Conservation (phyloP, 2,797 vertebrate genomes). For the Amblyraja radiata region DNA sequence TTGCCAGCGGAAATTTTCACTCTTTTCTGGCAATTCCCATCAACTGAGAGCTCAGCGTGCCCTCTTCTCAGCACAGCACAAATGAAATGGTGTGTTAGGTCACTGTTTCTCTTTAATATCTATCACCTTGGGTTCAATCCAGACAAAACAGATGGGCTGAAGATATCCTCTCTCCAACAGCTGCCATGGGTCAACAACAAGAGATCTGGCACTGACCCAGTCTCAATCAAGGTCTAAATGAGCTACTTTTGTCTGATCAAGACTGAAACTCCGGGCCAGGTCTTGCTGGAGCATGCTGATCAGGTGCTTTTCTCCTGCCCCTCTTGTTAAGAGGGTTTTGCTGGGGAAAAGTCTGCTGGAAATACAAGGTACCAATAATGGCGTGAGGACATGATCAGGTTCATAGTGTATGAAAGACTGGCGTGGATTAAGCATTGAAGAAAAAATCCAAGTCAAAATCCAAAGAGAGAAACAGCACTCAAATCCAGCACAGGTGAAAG, state of each 20-base stretch:
- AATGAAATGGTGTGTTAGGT: background rate
- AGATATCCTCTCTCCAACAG: slow-evolving; percentile 9
- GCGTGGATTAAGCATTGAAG: background rate
- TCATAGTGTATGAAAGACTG: background rate
- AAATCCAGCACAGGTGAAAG: background rate
- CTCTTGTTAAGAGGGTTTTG: background rate
- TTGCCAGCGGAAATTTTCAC: background rate
- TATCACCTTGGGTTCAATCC: background rate
- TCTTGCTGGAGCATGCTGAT: background rate
- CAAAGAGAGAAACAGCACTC: background rate
- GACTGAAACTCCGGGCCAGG: background rate
- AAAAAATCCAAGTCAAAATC: background rate
- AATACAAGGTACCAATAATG: background rate
- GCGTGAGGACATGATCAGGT: background rate
- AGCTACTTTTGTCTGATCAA: background rate
- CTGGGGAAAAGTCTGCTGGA: background rate
- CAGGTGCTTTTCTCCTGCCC: background rate
- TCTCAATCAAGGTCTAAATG: background rate
- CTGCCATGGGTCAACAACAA: background rate
- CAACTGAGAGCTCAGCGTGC: background rate
- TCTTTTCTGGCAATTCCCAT: background rate
- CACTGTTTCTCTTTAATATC: background rate
- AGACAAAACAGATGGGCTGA: background rate
- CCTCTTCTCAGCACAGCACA: background rate
- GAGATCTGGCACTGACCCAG: slow-evolving; percentile 3